Evolutionary conservation across 2,797 vertebrate species (phyloP).

Genomic region (Euthynnus affinis): DNA sequence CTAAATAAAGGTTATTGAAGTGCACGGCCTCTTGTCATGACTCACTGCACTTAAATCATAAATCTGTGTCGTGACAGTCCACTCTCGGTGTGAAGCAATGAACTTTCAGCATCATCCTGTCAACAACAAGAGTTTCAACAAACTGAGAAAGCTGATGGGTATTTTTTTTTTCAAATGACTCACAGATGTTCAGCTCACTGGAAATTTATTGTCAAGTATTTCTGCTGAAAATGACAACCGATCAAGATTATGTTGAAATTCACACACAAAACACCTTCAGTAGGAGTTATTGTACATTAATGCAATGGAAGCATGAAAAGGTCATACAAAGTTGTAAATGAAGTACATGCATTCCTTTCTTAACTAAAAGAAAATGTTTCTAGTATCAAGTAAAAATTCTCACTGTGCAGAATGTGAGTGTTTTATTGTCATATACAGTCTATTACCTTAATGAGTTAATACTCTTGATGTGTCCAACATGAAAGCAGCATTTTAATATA

Average conservation of each 20-base stretch:
- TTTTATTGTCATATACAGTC: too few species aligned
- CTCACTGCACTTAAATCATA: constrained; percentile 7
- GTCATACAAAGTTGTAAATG: too few species aligned
- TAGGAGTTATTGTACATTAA: neutral
- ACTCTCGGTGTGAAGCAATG: neutral
- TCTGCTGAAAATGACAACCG: neutral
- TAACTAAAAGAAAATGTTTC: too few species aligned
- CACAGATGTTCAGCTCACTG: neutral
- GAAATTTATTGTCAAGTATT: neutral
- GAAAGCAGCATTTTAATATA: too few species aligned
- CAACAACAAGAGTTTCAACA: neutral
- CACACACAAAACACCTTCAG: too few species aligned
- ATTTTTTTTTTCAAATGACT: neutral
- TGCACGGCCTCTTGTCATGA: constrained; percentile 71
- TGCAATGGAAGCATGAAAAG: neutral
- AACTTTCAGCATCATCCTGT: neutral
- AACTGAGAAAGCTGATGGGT: neutral
- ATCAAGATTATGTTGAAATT: neutral
- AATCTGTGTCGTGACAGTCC: neutral
- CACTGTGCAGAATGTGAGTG: too few species aligned
- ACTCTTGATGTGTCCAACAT: too few species aligned
- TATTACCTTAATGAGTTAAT: too few species aligned
- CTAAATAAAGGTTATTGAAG: constrained; percentile 96
- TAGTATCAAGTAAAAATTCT: too few species aligned
- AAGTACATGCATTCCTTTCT: too few species aligned